Evolutionary conservation across 2,113 vertebrate species (phyloP).

Genomic region (Rostratula benghalensis): DNA sequence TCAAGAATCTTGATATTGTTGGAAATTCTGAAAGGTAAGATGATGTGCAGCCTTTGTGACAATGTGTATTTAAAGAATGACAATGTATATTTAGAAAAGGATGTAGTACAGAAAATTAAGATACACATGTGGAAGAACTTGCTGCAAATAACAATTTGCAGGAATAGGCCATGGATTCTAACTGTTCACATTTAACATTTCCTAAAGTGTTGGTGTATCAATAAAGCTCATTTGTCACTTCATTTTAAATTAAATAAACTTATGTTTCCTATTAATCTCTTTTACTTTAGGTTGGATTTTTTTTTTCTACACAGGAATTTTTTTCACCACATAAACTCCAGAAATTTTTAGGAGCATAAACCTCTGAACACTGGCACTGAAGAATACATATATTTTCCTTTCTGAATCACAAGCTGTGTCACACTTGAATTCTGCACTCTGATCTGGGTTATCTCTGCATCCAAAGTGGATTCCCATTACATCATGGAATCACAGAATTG

Average conservation of each 20-base stretch:
- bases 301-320: not conserved
- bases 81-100: not conserved
- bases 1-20: not conserved
- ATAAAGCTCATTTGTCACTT: not conserved
- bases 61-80: no score
- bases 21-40: not conserved
- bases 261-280: not conserved
- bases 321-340: not conserved
- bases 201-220: not conserved
- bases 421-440: not conserved
- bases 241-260: not conserved
- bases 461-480: not conserved
- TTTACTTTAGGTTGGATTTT: not conserved
- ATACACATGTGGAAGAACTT: not conserved
- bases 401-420: not conserved
- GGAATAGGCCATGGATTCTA: not conserved
- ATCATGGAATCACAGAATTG: no score
- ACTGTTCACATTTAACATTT: not conserved
- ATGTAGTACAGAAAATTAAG: not conserved
- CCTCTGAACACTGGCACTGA: not conserved
- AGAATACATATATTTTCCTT: not conserved
- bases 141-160: not conserved
- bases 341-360: not conserved
- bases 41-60: no score
- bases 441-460: not conserved